Percentiles rank a stretch among this genome's conserved stretches.
phyloP scores from a whole-genome alignment of 2,113 vertebrate species.

The Dipodomys merriami region DNA sequence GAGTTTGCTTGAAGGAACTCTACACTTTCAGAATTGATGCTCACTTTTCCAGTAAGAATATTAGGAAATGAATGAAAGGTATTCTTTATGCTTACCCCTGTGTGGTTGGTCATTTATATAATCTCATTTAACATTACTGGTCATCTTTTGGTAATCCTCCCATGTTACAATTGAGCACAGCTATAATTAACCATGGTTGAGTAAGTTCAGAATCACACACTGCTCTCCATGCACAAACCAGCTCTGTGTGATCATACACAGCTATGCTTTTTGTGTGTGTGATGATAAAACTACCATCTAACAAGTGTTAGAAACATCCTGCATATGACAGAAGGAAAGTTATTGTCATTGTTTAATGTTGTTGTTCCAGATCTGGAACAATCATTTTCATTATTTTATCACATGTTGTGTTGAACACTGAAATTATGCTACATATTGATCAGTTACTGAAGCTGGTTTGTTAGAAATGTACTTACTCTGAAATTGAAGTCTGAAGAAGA shows the following conservation, averaged over 20 bases:
- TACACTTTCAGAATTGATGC: background rate
- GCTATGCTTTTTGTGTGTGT: background rate
- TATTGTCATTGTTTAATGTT: background rate
- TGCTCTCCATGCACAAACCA: background rate
- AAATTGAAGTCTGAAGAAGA: background rate
- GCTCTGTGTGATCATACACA: background rate
- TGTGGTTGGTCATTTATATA: background rate
- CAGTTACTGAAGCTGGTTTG: background rate
- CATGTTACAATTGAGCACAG: background rate
- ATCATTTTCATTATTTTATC: background rate
- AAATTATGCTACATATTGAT: background rate
- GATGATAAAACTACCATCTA: background rate
- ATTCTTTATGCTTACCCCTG: rapidly evolving
- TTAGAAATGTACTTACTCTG: background rate
- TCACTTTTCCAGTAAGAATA: background rate
- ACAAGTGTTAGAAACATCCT: background rate
- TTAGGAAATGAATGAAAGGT: background rate
- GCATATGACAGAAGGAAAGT: background rate
- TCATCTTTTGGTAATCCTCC: background rate
- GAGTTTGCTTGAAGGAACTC: background rate
- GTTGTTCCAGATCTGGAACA: constrained; percentile 16
- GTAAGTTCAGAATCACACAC: background rate
- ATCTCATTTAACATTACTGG: background rate
- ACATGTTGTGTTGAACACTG: background rate
- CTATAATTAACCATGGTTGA: background rate